Conservation (phyloP, 2,888 invertebrate species). For the Iselma pallidipennis region DNA sequence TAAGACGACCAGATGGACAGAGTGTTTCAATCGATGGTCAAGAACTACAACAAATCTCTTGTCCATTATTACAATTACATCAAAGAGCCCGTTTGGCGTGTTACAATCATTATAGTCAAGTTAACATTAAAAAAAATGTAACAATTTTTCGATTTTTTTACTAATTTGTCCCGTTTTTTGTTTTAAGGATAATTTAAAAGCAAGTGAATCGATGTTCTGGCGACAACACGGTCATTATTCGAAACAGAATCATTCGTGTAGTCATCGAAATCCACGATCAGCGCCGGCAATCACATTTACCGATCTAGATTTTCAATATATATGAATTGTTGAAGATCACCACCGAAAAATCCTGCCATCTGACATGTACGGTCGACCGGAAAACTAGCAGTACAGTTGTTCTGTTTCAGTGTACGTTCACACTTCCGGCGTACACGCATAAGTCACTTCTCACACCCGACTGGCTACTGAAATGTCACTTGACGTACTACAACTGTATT, state of each 20-base stretch:
- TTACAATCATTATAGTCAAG: slow-evolving; percentile 48
- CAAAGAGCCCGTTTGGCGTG: slow-evolving; percentile 52
- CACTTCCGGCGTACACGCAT: too few species aligned
- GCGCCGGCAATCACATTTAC: slow-evolving; percentile 67
- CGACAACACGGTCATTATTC: slow-evolving; percentile 5
- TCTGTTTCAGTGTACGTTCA: too few species aligned
- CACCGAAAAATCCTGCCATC: too few species aligned
- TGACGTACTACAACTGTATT: too few species aligned
- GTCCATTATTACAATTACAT: slow-evolving; percentile 52
- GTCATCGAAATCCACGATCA: slow-evolving; percentile 57
- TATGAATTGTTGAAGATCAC: too few species aligned
- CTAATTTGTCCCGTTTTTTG: not conserved
- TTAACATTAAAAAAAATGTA: too few species aligned
- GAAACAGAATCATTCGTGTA: slow-evolving; percentile 11
- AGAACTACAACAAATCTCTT: slow-evolving; percentile 39
- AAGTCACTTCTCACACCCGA: too few species aligned
- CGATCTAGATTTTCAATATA: slow-evolving; percentile 24
- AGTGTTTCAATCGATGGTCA: slow-evolving; percentile 26
- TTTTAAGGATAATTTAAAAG: slow-evolving; percentile 37
- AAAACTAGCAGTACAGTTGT: too few species aligned
- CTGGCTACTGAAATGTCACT: too few species aligned
- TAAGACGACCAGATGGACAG: slow-evolving; percentile 54
- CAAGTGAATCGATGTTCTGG: slow-evolving; percentile 19
- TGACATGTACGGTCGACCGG: too few species aligned
- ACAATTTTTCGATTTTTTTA: not conserved